Base-by-base conservation (phyloP, 1,140 invertebrate genomes). In the Oryzaephilus surinamensis region DNA sequence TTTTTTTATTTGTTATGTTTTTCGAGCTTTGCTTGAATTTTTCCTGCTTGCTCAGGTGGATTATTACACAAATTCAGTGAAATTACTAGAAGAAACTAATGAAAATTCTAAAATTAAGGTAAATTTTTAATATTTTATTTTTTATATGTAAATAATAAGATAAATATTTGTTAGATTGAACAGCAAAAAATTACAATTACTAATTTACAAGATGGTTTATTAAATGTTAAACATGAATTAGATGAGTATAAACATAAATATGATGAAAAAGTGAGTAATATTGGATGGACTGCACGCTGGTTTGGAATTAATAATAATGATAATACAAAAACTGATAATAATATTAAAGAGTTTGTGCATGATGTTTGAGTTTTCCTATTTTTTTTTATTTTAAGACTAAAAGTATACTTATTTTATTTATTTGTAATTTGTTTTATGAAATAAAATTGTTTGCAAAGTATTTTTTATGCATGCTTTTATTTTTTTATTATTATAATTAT, bases 181-280 rank as follows among this genome's bases (percentile, higher is more conserved):
- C 55, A 55, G 27, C 58, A 59, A 42, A 49, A 43, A 37, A 30
- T 46, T 3, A 61, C 58, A 1, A 59, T 61, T 20, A 13, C 35
- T 1, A 56, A 59, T 34, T 35, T 59, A 6, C 57, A 58, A 47
- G 45, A 54, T 20, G 55, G 50, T 6, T 31, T 61, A 28, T 42
- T 58, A 4, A 41, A 27, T 10, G 41, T 48, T 15, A 61, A 61
- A 49, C 50, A 57, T n/a, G 47, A 58, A 30, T 30, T 59, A 14
- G 52, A 59, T 13, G 53, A 50, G 20, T 26, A 54, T 20, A 39
- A 50, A 34, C 42, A 47, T 10, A 58, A 54, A 39, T 41, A 21
- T 20, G 30, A 46, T n/a, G 42, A 50, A 30, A 55, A 58, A 40
- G 58, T 61, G 52, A 59, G 58, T 60, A n/a, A n/a, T n/a, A 31